Percentiles rank a stretch among this genome's conserved stretches.
Conservation (phyloP, 2,113 vertebrate genomes). For the Rhadina sibilatrix region DNA sequence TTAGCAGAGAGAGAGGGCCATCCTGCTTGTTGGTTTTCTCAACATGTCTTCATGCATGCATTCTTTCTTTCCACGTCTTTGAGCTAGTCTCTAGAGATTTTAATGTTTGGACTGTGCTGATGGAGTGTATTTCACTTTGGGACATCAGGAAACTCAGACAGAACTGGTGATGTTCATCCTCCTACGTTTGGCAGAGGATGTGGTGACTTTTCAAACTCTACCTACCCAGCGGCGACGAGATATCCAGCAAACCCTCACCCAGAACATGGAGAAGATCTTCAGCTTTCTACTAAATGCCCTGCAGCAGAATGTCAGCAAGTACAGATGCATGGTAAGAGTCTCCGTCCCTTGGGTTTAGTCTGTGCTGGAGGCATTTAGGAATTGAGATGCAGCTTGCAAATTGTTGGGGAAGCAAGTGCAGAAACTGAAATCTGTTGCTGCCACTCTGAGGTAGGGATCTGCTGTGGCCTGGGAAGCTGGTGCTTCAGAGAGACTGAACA, state of each 20-base stretch:
- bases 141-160: constrained; percentile 88
- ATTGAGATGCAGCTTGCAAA: not conserved
- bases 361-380: not conserved
- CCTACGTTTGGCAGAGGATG: constrained; percentile 92
- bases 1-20: not conserved
- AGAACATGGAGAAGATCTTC: constrained; percentile 95
- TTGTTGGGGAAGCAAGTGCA: not conserved
- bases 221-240: constrained; percentile 91
- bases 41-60: not conserved
- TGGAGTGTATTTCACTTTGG: constrained; percentile 30
- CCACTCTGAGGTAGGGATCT: not conserved
- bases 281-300: constrained; percentile 88
- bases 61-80: not conserved
- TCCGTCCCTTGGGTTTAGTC: not conserved
- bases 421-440: not conserved
- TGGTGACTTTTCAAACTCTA: constrained; percentile 95
- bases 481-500: not conserved
- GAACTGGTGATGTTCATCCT: constrained; percentile 98
- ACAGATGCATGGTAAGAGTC: constrained; percentile 76
- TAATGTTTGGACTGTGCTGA: not conserved
- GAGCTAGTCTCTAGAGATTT: not conserved
- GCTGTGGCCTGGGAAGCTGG: not conserved
- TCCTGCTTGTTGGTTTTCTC: not conserved
- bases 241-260: constrained; percentile 95
- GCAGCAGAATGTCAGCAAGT: constrained; percentile 86